Evolutionary conservation across 2,113 vertebrate species (phyloP).

Genomic region (Chlorodrepanis virens): DNA sequence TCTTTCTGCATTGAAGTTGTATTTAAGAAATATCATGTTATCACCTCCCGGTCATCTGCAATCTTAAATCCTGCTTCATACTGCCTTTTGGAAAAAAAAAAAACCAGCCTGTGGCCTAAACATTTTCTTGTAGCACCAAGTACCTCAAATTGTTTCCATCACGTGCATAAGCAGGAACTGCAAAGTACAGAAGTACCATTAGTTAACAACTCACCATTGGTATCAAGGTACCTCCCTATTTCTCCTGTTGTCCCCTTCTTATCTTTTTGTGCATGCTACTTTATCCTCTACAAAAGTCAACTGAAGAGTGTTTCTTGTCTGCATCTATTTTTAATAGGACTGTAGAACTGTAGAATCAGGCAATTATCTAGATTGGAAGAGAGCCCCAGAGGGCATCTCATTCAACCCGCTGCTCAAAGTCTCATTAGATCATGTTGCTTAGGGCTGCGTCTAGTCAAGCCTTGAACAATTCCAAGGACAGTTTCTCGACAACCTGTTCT

Average conservation of each 20-base stretch:
- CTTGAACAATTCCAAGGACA: neutral
- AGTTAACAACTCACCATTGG: neutral
- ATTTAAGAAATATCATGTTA: neutral
- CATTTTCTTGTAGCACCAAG: neutral
- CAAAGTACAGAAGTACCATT: neutral
- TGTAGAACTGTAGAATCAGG: neutral
- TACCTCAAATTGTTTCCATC: neutral
- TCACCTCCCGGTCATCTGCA: neutral
- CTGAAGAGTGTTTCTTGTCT: neutral
- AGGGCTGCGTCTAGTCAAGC: neutral
- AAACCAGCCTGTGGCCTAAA: neutral
- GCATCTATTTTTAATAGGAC: neutral
- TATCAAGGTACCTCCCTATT: neutral
- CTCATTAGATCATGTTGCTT: neutral
- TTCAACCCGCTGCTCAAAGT: neutral
- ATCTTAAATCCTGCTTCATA: neutral
- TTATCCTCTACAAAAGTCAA: neutral
- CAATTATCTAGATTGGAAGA: neutral
- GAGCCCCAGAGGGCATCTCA: neutral
- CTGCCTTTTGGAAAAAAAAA: neutral
- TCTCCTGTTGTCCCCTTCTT: neutral
- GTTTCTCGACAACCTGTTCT: neutral
- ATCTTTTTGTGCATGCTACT: neutral
- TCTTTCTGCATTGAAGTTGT: neutral
- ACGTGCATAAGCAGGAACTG: rapidly evolving